Evolutionary conservation across 1,140 invertebrate genomes (phyloP), one percentile per base, ranked within the genome.

Genomic region (Eurosta solidaginis): DNA sequence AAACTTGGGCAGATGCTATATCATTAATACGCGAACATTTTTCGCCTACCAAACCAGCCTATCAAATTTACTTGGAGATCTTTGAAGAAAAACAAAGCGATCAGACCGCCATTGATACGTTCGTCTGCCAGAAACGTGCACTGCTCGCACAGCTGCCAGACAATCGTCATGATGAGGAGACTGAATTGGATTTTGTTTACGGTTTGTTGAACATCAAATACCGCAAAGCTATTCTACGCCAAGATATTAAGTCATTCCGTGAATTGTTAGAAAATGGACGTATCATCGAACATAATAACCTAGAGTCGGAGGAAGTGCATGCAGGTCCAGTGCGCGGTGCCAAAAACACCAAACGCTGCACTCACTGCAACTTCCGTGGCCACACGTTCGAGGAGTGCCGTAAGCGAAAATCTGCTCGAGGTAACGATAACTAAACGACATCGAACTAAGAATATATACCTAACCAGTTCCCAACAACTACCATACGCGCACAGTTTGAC

Each of bases 61-160:
- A 86, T 59, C 85, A 86, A 80, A 80, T 86, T 20, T 86, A 86
- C 77, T 82, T 84, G 79, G 83, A 87, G 79, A 80, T 87, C 78
- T 87, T 87, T 63, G 81, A 84, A 29, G 78, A 80, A 45, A 84
- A 82, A 36, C 86, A 87, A 79, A 81, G 78, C 0, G 84, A 86
- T 42, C 7, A 2, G 29, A 81, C 81, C 12, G 79, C 78, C 68
- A 87, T 87, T 33, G 86, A 87, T 50, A 82, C 83, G 17, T 87
- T 87, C 45, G 81, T 87, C 17, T 83, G 85, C 0, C 79, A 83
- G 52, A 86, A 87, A 76, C 81, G 86, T 12, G 86, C 85, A 0
- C 78, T 87, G 27, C 80, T 87, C n/a, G 86, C 85, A 44, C 83
- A 86, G 78, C 74, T 87, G 75, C 86, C 86, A 7, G 78, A 79